These are phyloP conservation scores for Pedetes capensis DNA, from an alignment of 2,113 vertebrate genomes.

Conservation along the genomic window DNA sequence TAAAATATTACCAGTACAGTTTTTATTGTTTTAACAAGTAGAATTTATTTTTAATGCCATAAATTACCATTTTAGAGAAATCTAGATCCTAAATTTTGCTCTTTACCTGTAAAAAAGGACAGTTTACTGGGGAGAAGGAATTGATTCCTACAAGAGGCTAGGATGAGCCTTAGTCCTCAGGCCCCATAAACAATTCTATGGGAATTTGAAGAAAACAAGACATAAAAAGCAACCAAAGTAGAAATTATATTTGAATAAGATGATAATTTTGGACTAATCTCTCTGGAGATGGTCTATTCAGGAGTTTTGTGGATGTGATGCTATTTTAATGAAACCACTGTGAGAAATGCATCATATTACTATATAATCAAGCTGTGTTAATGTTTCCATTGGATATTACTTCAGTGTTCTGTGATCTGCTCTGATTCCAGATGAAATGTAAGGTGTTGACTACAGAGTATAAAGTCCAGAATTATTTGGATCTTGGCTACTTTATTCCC, in stretches of 20 bases:
- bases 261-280: constrained; percentile 39
- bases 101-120: background rate
- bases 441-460: constrained; percentile 31
- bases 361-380: constrained; percentile 39
- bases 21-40: background rate
- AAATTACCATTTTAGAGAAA: background rate
- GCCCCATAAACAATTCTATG: background rate
- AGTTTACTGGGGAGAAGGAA: background rate
- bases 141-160: background rate
- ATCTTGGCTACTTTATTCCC: constrained; percentile 41
- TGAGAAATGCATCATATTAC: constrained; percentile 42
- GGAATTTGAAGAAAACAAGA: constrained; percentile 27
- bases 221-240: constrained; percentile 15
- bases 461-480: constrained; percentile 20
- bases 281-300: constrained; percentile 39
- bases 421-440: constrained; percentile 46
- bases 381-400: constrained; percentile 31
- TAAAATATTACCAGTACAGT: background rate
- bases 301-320: constrained; percentile 50
- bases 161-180: background rate
- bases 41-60: background rate
- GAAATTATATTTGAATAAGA: constrained; percentile 57
- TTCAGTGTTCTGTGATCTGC: background rate
- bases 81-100: background rate
- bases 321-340: constrained; percentile 64